phyloP scores from a whole-genome alignment of 2,113 vertebrate genomes.

The Egretta garzetta region DNA sequence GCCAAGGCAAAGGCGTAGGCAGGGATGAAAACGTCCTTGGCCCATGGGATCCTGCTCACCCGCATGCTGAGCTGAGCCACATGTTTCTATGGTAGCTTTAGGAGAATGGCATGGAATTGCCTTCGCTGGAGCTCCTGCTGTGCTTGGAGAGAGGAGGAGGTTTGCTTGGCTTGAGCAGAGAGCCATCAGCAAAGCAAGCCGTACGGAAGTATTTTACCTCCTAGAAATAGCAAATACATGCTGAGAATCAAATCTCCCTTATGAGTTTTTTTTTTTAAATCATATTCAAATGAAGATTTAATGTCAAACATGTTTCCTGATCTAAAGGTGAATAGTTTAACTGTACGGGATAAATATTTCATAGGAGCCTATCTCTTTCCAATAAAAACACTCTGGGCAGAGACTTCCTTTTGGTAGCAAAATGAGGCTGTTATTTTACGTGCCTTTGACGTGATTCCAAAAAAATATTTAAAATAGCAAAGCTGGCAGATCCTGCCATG shows the following conservation, averaged over 20 bases:
- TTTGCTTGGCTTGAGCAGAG: background rate
- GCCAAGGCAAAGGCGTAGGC: background rate
- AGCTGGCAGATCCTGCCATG: background rate
- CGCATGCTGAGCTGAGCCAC: background rate
- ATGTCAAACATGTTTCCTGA: conserved; percentile 56
- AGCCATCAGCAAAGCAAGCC: background rate
- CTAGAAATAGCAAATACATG: background rate
- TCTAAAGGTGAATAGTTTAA: conserved; percentile 62
- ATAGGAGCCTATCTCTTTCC: background rate
- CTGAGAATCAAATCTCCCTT: background rate
- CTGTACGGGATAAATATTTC: conserved; percentile 1
- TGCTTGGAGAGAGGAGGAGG: background rate
- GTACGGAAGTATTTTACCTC: background rate
- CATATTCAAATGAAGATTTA: conserved; percentile 22
- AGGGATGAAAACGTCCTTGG: background rate
- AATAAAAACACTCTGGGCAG: conserved; percentile 53
- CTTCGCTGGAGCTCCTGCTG: accelerated
- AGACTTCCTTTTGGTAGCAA: conserved; percentile 39
- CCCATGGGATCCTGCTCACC: background rate
- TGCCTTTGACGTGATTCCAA: conserved; percentile 24
- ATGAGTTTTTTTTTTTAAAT: background rate
- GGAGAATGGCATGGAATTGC: background rate
- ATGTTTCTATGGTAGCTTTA: background rate
- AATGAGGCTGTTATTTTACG: background rate
- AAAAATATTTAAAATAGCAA: background rate